Conservation (phyloP, 2,888 invertebrate species). For the Drosophila lutescens region DNA sequence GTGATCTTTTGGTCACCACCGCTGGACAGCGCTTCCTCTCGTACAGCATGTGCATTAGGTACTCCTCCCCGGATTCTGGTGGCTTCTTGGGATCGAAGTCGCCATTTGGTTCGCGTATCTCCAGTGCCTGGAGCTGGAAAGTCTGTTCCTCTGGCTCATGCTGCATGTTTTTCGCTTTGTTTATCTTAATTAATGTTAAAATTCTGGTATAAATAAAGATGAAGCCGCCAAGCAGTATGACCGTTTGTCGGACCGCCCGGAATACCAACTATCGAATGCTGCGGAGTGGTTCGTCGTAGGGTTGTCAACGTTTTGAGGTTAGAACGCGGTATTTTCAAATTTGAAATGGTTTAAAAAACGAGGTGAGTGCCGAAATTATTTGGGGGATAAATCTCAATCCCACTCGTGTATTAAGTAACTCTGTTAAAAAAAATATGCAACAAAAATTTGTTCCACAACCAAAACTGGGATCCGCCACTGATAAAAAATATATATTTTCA, state of each 20-base stretch:
- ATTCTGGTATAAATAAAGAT: not conserved
- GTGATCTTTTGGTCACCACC: conserved; percentile 74
- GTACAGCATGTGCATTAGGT: conserved; percentile 82
- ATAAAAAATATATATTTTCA: too few relatives aligned
- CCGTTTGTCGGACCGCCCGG: not conserved
- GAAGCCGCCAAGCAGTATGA: conserved; percentile 2
- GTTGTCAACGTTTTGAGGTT: not conserved
- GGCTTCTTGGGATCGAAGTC: conserved; percentile 79
- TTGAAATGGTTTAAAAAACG: not conserved
- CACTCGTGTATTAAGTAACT: too few relatives aligned
- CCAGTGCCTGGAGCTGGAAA: conserved; percentile 82
- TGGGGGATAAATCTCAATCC: too few relatives aligned
- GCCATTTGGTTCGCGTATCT: conserved; percentile 77
- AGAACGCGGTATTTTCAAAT: not conserved
- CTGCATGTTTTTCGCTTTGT: conserved; percentile 12
- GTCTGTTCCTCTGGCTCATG: conserved; percentile 57
- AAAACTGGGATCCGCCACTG: too few relatives aligned
- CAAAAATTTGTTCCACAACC: too few relatives aligned
- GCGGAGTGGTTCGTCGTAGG: not conserved
- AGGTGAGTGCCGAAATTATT: too few relatives aligned
- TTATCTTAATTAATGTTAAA: not conserved
- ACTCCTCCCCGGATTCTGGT: conserved; percentile 82
- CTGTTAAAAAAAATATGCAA: too few relatives aligned
- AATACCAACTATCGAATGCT: not conserved
- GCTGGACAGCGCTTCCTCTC: conserved; percentile 82